Percentiles rank a stretch among this genome's conserved stretches.
These are phyloP conservation scores for Dicentrarchus labrax DNA, from an alignment of 2,113 vertebrate genomes.

Conservation along the genomic window DNA sequence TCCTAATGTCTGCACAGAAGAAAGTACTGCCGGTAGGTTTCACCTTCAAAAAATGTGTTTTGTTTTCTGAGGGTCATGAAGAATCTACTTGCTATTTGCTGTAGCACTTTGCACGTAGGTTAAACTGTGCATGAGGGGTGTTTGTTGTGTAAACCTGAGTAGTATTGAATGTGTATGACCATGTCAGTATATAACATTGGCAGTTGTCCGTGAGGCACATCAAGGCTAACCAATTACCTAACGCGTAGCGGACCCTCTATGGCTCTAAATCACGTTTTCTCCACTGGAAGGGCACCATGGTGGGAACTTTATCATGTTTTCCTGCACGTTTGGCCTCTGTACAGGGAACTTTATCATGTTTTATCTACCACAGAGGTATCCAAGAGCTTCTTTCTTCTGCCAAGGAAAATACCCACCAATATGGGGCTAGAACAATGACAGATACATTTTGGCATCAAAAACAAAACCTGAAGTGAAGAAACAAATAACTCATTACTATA, in stretches of 20 bases:
- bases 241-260: not conserved
- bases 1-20: not conserved
- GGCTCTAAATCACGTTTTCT: not conserved
- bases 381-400: not conserved
- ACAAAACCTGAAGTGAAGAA: too few relatives aligned
- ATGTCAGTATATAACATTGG: not conserved
- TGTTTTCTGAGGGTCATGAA: not conserved
- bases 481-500: too few relatives aligned
- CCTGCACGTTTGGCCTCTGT: not conserved
- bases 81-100: not conserved
- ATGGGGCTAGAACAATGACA: too few relatives aligned
- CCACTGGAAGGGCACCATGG: not conserved
- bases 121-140: not conserved
- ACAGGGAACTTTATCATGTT: not conserved
- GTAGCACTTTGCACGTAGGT: too few relatives aligned
- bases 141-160: not conserved
- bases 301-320: not conserved
- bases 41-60: not conserved
- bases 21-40: not conserved
- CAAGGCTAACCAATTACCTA: not conserved
- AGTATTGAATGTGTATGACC: not conserved
- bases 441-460: too few relatives aligned
- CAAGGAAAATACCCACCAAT: not conserved
- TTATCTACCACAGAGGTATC: not conserved
- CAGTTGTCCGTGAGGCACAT: not conserved